Evolutionary conservation across 1,140 invertebrate species (phyloP), one percentile per base, ranked within the genome.

Genomic region (Drosophila arawakana): DNA sequence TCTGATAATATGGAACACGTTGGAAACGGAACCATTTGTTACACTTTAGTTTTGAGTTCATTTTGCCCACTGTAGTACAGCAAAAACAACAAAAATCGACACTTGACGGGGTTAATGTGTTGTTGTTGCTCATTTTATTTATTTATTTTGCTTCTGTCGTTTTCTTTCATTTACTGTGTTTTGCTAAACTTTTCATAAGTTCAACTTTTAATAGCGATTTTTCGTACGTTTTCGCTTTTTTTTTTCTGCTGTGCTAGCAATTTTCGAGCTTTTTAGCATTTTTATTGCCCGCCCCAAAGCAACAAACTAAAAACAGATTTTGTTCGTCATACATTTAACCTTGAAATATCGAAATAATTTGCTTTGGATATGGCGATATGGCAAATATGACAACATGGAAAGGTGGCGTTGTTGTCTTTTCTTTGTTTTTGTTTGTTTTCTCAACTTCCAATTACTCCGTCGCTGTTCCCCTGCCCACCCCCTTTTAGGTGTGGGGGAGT

Each of bases 261-360:
- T 70, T 60, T 62, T 57, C n/a, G 34, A 57, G 58, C 37, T 61
- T 55, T 75, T 70, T 37, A 79, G 44, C 55, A 60, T 57, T 78
- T 75, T 78, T 76, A 75, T 71, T 35, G 60, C 63, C 11, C 43
- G 41, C 34, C 49, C 50, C 34, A 35, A 30, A 9, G 21, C 71
- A 39, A 15, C 57, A 50, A 88, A 88, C 83, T 88, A 88, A 80
- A 86, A 82, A 82, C 76, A 82, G 80, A 88, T 71, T 83, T 80
- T 74, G 78, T 88, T 69, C 71, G 65, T 86, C 75, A 86, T 76
- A 60, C 70, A 74, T 65, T 6, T 72, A 83, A 82, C 82, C 83
- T 86, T 88, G 80, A 86, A 81, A 77, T 72, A 80, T 68, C 43
- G 72, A 81, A 86, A 86, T 63, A 78, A 59, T 76, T 80, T 76